A percentile compares a stretch with the other conserved stretches of the same genome.
These are phyloP conservation scores for Protobothrops flavoviridis DNA, from an alignment of 2,113 vertebrate genomes.

Conservation along the genomic window DNA sequence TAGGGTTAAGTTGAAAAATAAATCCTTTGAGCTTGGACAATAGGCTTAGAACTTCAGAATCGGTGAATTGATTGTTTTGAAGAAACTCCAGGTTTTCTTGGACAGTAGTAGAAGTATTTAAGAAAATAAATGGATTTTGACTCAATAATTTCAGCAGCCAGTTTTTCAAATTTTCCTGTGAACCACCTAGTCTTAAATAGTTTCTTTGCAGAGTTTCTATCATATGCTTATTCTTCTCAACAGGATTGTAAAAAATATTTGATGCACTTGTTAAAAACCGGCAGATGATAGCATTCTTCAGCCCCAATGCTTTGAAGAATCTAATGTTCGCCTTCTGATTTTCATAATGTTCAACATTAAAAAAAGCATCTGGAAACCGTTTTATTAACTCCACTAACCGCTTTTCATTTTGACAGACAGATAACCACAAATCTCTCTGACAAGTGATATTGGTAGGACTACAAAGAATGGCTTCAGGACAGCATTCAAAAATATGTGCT, in stretches of 20 bases:
- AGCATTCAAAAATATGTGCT: slow-evolving; percentile 76
- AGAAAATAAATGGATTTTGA: slow-evolving; percentile 89
- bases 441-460: slow-evolving; percentile 73
- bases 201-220: slow-evolving; percentile 76
- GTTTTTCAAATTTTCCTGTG: slow-evolving; percentile 80
- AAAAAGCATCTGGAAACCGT: slow-evolving; percentile 92
- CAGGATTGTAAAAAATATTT: slow-evolving; percentile 79
- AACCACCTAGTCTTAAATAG: slow-evolving; percentile 83
- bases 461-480: slow-evolving; percentile 85
- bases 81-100: slow-evolving; percentile 81
- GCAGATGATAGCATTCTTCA: slow-evolving; percentile 85
- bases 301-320: slow-evolving; percentile 83
- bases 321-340: slow-evolving; percentile 81
- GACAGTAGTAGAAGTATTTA: slow-evolving; percentile 74
- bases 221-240: slow-evolving; percentile 78
- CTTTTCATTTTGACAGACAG: slow-evolving; percentile 77
- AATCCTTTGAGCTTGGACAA: slow-evolving; percentile 88
- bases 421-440: slow-evolving; percentile 84
- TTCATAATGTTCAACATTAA: slow-evolving; percentile 73
- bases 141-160: slow-evolving; percentile 92
- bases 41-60: slow-evolving; percentile 81
- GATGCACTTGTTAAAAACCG: slow-evolving; percentile 87
- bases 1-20: slow-evolving; percentile 81
- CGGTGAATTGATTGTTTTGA: slow-evolving; percentile 75
- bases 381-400: slow-evolving; percentile 86